A percentile compares a stretch with the other conserved stretches of the same genome.
Conservation (phyloP, 2,113 vertebrate species). For the Microcebus tavaratra region DNA sequence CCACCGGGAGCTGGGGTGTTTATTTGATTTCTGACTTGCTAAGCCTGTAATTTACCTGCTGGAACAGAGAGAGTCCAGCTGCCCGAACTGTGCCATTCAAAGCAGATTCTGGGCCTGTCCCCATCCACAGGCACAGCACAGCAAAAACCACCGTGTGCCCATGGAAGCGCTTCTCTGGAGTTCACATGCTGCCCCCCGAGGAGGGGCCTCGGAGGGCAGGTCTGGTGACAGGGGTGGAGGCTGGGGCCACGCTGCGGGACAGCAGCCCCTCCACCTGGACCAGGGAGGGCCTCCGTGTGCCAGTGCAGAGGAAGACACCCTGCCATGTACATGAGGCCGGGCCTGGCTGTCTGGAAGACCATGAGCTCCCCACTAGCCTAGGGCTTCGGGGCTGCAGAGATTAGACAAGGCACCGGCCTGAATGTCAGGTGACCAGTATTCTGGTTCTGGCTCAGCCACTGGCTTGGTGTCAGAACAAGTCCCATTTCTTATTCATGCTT, state of each 20-base stretch:
- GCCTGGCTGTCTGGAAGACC: not conserved
- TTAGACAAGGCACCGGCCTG: not conserved
- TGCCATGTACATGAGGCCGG: not conserved
- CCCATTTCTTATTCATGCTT: not conserved
- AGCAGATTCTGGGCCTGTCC: not conserved
- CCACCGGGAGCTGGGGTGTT: conserved; percentile 41
- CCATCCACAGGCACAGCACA: not conserved
- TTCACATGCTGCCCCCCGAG: not conserved
- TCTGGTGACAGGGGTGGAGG: not conserved
- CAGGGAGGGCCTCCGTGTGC: not conserved
- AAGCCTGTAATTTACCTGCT: conserved; percentile 74
- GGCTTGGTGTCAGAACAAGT: not conserved
- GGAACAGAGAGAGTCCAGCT: conserved; percentile 49
- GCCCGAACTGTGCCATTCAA: conserved; percentile 43
- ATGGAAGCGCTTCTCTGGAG: not conserved
- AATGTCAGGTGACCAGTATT: not conserved
- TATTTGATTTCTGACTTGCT: conserved; percentile 69
- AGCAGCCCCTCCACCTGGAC: not conserved
- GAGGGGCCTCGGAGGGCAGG: not conserved
- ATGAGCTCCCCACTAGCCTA: not conserved
- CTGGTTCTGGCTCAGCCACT: not conserved
- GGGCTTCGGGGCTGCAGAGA: not conserved
- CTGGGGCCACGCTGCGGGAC: not conserved
- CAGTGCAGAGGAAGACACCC: not conserved
- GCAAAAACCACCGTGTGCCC: not conserved